Base-by-base conservation (phyloP, 1,140 invertebrate species). In the Aradophagus sp. region DNA sequence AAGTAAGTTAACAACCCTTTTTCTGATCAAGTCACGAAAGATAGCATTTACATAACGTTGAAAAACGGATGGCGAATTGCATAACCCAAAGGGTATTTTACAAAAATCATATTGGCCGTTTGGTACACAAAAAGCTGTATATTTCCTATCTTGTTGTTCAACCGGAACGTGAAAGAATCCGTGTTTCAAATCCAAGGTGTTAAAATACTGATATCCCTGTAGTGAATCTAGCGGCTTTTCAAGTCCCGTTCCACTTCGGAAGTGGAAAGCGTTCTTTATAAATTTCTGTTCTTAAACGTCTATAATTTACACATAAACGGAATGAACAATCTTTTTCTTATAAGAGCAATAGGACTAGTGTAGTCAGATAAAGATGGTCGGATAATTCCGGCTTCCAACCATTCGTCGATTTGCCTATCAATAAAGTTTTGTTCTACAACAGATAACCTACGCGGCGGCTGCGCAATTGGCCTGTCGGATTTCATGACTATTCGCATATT, bases 231-330 rank as follows among this genome's bases (percentile, higher is more conserved):
- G 82, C 70, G 11, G 65, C 45, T 14, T 76, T 58, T 62, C 78
- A 73, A 56, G 74, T 78, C 8, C 77, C n/a, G n/a, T n/a, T n/a
- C n/a, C n/a, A n/a, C n/a, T n/a, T n/a, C 69, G 8, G 42, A 15
- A 2, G 67, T 73, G 63, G 74, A 77, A 71, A 83, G 80, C 62
- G 76, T 77, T 80, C 83, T 77, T 74, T 65, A 76, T 42, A 78
- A 77, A 44, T 53, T 29, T 32, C 53, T 75, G 66, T 2, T 77
- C 20, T 31, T 38, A 47, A 29, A 76, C 71, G 11, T 76, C 74
- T 12, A 78, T 79, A 39, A 71, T 34, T 8, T 68, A 52, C 7
- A 45, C 41, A 45, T 26, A 65, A 12, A 45, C 31, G 45, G 26
- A 34, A 34, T 10, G 17, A 20, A 5, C 10, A 12, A 17, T 36